Percentiles rank a stretch among this genome's conserved stretches.
These are phyloP conservation scores for Drosophila anceps DNA, from an alignment of 2,888 invertebrate species.

Conservation along the genomic window DNA sequence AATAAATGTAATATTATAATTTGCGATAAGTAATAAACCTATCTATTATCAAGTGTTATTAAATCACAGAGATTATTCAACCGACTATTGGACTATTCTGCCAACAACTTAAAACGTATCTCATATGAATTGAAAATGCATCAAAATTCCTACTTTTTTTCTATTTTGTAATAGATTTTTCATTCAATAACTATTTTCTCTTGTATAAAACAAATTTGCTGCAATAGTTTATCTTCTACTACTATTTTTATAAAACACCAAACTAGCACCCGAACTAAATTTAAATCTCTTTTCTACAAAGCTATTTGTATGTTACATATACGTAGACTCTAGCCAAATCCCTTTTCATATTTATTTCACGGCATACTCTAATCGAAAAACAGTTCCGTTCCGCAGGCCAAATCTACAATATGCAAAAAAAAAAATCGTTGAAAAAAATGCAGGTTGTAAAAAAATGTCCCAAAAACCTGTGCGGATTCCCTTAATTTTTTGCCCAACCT, in stretches of 20 bases:
- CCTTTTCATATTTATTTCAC: neutral
- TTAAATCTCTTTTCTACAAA: neutral
- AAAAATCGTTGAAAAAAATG: constrained; percentile 11
- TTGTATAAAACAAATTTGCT: no score
- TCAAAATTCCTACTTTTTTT: no score
- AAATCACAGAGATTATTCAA: neutral
- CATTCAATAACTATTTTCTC: no score
- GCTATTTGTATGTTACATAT: neutral
- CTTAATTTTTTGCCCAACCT: constrained; percentile 18
- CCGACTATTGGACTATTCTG: neutral
- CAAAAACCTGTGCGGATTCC: constrained; percentile 26
- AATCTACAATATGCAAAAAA: constrained; percentile 20
- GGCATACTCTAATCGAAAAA: neutral
- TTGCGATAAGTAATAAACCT: neutral
- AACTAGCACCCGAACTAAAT: neutral
- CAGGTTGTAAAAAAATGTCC: neutral
- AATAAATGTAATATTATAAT: no score
- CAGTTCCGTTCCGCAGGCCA: constrained; percentile 14
- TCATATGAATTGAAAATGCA: no score
- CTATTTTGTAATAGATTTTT: no score
- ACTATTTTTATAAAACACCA: no score
- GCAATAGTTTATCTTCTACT: no score
- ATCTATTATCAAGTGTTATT: neutral
- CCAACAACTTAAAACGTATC: no score
- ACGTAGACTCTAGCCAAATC: neutral